Conservation (phyloP, 2,888 invertebrate species). For the Theodoxus fluviatilis region DNA sequence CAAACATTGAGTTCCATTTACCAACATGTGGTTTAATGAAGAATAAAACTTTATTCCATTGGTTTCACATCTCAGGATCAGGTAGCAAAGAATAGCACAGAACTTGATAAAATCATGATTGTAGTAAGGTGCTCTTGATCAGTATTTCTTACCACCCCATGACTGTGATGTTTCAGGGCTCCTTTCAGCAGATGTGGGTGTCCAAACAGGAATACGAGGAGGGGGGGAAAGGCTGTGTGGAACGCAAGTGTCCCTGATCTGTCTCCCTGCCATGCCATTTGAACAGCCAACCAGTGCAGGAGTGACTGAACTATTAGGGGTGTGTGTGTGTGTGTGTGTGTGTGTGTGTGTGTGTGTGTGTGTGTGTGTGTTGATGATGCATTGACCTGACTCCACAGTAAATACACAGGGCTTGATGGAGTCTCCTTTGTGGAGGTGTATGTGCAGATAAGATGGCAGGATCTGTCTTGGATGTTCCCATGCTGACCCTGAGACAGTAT, state of each 20-base stretch:
- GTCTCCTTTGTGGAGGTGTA: too few relatives aligned
- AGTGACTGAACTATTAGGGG: background rate
- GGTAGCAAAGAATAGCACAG: background rate
- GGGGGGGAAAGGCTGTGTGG: slow-evolving; percentile 94
- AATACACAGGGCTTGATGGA: too few relatives aligned
- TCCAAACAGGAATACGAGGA: slow-evolving; percentile 99
- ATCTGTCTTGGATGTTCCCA: too few relatives aligned
- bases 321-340: background rate
- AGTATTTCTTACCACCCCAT: too few relatives aligned
- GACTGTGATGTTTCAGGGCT: slow-evolving; percentile 71
- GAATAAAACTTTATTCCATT: too few relatives aligned
- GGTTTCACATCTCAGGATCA: background rate
- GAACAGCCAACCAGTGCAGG: background rate
- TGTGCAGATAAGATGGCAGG: too few relatives aligned
- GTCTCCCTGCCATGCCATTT: too few relatives aligned
- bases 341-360: background rate
- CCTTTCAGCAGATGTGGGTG: slow-evolving; percentile 99
- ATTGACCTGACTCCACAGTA: too few relatives aligned
- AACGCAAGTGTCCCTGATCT: slow-evolving; percentile 78
- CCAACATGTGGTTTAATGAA: too few relatives aligned
- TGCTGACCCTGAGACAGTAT: too few relatives aligned
- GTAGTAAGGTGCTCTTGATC: background rate
- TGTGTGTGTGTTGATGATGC: too few relatives aligned
- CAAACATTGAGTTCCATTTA: too few relatives aligned
- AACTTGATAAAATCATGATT: background rate